Evolutionary conservation across 2,113 vertebrate genomes (phyloP).

Genomic region (Pandion haliaetus): DNA sequence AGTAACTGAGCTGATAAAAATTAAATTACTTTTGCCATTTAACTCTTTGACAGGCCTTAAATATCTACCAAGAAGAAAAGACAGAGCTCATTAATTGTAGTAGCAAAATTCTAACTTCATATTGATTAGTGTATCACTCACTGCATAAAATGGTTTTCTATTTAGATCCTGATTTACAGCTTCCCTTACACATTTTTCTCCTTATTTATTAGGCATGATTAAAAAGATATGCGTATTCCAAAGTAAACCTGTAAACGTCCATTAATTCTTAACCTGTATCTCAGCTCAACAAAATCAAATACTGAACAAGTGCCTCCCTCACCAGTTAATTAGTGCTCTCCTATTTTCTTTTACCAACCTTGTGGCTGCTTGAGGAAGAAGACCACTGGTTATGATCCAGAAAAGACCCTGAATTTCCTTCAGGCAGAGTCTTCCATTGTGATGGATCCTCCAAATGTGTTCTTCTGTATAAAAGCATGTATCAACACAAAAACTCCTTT

Average conservation of each 20-base stretch:
- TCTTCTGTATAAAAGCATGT: background rate
- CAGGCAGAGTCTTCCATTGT: background rate
- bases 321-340: background rate
- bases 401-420: background rate
- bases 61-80: background rate
- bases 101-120: background rate
- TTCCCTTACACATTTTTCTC: background rate
- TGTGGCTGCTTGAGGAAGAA: background rate
- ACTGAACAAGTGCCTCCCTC: background rate
- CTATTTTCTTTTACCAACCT: background rate
- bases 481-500: background rate
- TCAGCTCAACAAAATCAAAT: background rate
- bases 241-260: background rate
- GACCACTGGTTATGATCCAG: background rate
- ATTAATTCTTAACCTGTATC: background rate
- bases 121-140: background rate
- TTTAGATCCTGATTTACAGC: background rate
- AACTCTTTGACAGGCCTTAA: background rate
- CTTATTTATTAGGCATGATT: background rate
- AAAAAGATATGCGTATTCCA: background rate
- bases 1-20: background rate
- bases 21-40: background rate
- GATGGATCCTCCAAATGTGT: background rate
- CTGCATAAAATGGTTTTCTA: background rate
- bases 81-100: background rate